These are phyloP conservation scores for Hyaena hyaena DNA, from an alignment of 2,113 vertebrate genomes.

Conservation along the genomic window DNA sequence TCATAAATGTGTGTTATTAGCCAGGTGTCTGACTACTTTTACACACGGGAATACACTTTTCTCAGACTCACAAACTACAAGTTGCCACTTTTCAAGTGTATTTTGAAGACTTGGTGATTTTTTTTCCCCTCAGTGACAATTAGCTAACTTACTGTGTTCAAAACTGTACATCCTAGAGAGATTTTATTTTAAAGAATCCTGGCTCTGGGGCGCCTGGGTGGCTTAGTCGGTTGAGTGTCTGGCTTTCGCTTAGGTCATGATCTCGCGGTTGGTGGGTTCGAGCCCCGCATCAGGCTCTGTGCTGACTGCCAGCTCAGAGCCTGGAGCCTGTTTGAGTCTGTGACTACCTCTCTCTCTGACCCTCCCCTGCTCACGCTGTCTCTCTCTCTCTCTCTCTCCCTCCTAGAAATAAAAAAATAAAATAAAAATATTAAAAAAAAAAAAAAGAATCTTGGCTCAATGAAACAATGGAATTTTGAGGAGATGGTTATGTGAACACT, in stretches of 20 bases:
- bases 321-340: too few relatives aligned
- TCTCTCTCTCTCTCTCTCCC: too few relatives aligned
- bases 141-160: slow-evolving; percentile 43
- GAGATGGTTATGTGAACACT: not conserved
- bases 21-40: not conserved
- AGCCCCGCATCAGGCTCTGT: too few relatives aligned
- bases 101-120: slow-evolving; percentile 12
- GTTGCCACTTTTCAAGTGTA: not conserved
- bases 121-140: not conserved
- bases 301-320: too few relatives aligned
- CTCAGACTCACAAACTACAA: not conserved
- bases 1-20: not conserved
- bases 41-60: not conserved
- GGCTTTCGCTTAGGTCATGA: too few relatives aligned
- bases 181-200: slow-evolving; percentile 51
- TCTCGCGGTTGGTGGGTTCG: too few relatives aligned
- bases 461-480: not conserved
- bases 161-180: not conserved
- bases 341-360: too few relatives aligned
- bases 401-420: too few relatives aligned
- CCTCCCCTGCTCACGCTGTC: too few relatives aligned
- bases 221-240: too few relatives aligned
- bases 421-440: too few relatives aligned
- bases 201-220: not conserved
- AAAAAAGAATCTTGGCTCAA: slow-evolving; percentile 18